Evolutionary conservation across 2,797 vertebrate species (phyloP).

Genomic region (Propithecus deckenii): DNA sequence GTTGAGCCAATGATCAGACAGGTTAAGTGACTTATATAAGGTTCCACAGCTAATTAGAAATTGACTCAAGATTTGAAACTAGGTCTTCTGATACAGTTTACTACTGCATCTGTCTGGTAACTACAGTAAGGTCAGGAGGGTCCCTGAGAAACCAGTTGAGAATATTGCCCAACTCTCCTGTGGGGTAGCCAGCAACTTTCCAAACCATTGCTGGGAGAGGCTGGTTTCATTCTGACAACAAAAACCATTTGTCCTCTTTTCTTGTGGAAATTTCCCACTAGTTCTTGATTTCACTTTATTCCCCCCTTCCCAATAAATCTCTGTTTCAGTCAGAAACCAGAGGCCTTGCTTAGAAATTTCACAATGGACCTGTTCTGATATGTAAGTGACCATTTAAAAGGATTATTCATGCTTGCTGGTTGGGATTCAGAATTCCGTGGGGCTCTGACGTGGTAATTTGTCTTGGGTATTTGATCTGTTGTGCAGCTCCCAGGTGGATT

Average conservation of each 20-base stretch:
- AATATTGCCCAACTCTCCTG: neutral
- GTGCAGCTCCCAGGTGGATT: conserved; percentile 58
- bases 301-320: conserved; percentile 48
- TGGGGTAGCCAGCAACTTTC: neutral
- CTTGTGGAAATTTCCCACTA: conserved; percentile 61
- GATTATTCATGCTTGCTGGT: conserved; percentile 78
- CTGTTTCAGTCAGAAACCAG: conserved; percentile 65
- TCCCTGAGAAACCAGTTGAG: neutral
- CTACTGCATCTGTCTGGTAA: neutral
- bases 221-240: conserved; percentile 48
- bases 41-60: conserved; percentile 20
- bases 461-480: conserved; percentile 71
- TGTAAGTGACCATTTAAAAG: conserved; percentile 72
- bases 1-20: neutral
- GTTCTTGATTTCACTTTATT: conserved; percentile 66
- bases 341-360: conserved; percentile 61
- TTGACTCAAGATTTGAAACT: neutral
- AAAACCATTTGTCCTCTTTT: conserved; percentile 67
- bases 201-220: neutral
- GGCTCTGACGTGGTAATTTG: conserved; percentile 68
- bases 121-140: neutral
- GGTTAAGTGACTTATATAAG: neutral
- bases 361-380: conserved; percentile 70
- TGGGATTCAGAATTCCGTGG: conserved; percentile 67
- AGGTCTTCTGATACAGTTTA: neutral